A percentile compares a stretch with the other conserved stretches of the same genome.
Conservation (phyloP, 2,113 vertebrate genomes). For the Antigone vipio region DNA sequence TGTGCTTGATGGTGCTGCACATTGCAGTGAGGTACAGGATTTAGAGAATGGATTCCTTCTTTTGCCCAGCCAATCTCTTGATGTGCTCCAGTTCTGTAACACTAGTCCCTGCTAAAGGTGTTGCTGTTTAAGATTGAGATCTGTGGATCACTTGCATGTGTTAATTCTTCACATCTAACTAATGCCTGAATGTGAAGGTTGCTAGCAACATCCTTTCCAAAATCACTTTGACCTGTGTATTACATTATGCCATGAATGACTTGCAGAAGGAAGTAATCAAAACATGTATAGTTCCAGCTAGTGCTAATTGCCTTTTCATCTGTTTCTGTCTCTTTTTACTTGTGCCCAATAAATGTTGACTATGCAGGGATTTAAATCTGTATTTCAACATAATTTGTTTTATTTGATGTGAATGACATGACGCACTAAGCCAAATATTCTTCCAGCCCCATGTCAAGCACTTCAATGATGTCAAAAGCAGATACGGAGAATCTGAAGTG, state of each 20-base stretch:
- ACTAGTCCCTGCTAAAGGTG: not conserved
- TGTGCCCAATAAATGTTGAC: not conserved
- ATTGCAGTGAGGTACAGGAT: not conserved
- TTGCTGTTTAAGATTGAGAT: not conserved
- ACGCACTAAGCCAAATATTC: not conserved
- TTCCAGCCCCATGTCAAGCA: not conserved
- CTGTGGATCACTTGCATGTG: not conserved
- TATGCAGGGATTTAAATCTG: not conserved
- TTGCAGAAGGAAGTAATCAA: constrained; percentile 20
- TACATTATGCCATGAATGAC: not conserved
- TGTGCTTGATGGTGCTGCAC: not conserved
- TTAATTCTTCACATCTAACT: not conserved
- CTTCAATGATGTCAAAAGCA: constrained; percentile 37
- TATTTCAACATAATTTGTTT: not conserved
- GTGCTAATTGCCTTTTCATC: constrained; percentile 27
- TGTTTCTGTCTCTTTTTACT: constrained; percentile 8
- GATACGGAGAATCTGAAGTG: not conserved
- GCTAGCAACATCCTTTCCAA: not conserved
- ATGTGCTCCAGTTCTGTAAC: not conserved
- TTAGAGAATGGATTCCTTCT: not conserved
- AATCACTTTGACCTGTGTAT: not conserved
- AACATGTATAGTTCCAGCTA: not conserved
- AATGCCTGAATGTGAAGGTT: not conserved
- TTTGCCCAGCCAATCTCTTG: not conserved
- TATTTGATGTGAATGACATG: not conserved